A percentile compares a stretch with the other conserved stretches of the same genome.
Conservation (phyloP, 2,888 invertebrate species). For the Xestia ashworthii region DNA sequence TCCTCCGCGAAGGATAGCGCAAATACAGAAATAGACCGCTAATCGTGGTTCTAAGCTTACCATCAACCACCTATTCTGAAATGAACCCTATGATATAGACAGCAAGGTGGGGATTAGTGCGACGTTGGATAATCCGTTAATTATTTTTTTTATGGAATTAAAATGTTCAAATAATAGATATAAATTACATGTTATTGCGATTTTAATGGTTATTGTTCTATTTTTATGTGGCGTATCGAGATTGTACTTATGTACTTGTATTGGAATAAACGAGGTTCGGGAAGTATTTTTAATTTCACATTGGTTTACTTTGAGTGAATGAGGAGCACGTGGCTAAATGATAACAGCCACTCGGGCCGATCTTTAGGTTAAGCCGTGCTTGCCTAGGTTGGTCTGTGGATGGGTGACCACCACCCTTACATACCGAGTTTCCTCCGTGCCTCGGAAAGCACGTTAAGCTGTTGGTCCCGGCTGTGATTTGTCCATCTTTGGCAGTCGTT, state of each 20-base stretch:
- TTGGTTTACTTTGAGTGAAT: neutral
- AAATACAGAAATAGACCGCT: conserved; percentile 80
- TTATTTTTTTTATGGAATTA: conserved; percentile 55
- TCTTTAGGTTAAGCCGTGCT: no score
- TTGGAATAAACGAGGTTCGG: neutral
- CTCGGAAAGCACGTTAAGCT: no score
- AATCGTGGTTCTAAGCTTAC: conserved; percentile 74
- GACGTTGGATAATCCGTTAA: conserved; percentile 39
- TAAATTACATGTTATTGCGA: conserved; percentile 58
- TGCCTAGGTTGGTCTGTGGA: no score
- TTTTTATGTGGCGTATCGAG: conserved; percentile 30
- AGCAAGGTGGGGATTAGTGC: neutral
- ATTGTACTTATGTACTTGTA: conserved; percentile 3
- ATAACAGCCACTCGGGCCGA: no score
- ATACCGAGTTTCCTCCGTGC: no score
- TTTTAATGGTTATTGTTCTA: conserved; percentile 50
- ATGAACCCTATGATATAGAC: neutral
- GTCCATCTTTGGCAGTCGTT: no score
- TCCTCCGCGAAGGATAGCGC: conserved; percentile 76
- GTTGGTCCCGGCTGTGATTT: no score
- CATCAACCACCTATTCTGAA: conserved; percentile 27
- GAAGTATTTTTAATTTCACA: neutral
- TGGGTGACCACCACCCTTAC: no score
- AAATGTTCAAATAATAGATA: conserved; percentile 55
- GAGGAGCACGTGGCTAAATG: no score